Base-by-base conservation (phyloP, 2,888 invertebrate species). In the Unio delphinus region DNA sequence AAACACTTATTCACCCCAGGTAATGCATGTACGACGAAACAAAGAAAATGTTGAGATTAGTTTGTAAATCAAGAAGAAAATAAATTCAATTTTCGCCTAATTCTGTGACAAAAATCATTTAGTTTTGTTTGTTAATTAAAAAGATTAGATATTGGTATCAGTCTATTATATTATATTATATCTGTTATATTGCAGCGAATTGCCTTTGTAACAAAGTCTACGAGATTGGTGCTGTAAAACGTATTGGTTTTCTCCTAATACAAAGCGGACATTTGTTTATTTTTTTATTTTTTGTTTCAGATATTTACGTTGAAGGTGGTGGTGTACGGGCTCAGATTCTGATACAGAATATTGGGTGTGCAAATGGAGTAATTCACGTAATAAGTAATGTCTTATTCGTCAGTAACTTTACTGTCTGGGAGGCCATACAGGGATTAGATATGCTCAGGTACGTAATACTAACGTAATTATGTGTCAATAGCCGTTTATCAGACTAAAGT, bases 341-440 rank as follows among this genome's bases (percentile, higher is more conserved):
- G n/a, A 74, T 79, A 20, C 63, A 73, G 8, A 81, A 87, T 69
- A 77, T 87, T 23, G 85, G 86, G 1, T 83, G 83, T 69, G 84
- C 83, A 2, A 87, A 87, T 68, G 86, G 86, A 17, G 77, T 85
- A 1, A 80, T 85, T 17, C 86, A 87, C 65, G 70, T 84, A 15
- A 78, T 87, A 30, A 80, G 74, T 63, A 83, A 82, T 64, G 81
- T 86, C 6, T 72, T 87, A 18, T 78, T 79, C 63, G 70, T 75
- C 55, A 68, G 75, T 28, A 80, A 82, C 70, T 86, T 83, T 67
- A 83, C 85, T 3, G 70, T 86, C 11, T 84, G 83, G 81, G 82
- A 86, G 17, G 84, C 83, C 6, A 75, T 86, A 55, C 73, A 75
- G 28, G 79, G 83, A 28, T 82, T 82, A 23, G 70, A 77, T 4